Conservation (phyloP, 2,888 invertebrate genomes). For the Limnephilus rhombicus region DNA sequence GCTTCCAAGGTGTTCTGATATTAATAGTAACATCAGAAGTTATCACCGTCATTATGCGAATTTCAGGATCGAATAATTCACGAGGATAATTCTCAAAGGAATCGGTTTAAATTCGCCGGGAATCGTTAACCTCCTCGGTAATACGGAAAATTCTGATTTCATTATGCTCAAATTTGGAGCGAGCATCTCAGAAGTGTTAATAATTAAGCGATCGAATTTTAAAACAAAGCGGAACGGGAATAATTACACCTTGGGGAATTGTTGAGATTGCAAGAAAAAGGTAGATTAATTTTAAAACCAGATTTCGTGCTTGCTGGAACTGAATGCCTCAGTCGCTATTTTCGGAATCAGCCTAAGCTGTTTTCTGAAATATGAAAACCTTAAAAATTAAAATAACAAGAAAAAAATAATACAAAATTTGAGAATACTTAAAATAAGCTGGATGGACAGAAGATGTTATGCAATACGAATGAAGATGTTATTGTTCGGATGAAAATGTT, state of each 20-base stretch:
- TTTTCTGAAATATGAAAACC: background rate
- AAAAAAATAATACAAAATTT: background rate
- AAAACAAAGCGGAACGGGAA: background rate
- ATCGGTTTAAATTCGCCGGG: background rate
- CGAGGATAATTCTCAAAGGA: background rate
- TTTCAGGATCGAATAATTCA: conserved; percentile 8
- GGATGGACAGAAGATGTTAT: no score
- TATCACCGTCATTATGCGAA: conserved; percentile 15
- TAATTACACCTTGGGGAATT: background rate
- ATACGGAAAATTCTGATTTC: background rate
- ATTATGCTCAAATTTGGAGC: background rate
- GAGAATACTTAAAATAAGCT: no score
- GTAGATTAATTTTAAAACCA: background rate
- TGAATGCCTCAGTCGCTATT: background rate
- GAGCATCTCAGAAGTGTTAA: background rate
- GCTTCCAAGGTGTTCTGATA: conserved; percentile 4
- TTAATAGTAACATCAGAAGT: conserved; percentile 14
- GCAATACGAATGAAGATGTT: no score
- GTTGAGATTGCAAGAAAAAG: background rate
- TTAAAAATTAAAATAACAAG: background rate
- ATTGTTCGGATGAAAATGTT: no score
- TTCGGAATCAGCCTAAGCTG: background rate
- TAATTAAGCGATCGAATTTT: background rate
- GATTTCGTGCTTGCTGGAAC: background rate
- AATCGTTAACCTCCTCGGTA: background rate